phyloP scores from a whole-genome alignment of 2,797 vertebrate species.

The Microctenopoma lineatum region DNA sequence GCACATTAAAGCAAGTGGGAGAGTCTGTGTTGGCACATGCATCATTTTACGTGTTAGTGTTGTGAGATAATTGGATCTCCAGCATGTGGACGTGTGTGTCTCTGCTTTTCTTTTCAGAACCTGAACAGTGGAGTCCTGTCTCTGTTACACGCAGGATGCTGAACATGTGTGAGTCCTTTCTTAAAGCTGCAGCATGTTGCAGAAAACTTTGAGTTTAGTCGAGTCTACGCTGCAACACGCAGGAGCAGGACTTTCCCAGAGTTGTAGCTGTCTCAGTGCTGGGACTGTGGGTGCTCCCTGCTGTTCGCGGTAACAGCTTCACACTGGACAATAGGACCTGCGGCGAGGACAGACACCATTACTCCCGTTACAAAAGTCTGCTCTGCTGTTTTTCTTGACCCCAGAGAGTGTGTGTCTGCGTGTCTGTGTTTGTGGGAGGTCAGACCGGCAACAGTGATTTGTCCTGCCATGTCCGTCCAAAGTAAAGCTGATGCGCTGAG shows the following conservation, averaged over 20 bases:
- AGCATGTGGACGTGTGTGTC: neutral
- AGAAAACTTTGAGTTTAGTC: conserved; percentile 17
- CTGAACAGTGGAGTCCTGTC: too few relatives aligned
- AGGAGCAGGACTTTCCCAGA: conserved; percentile 43
- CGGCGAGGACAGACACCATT: conserved; percentile 26
- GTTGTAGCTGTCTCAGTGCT: conserved; percentile 19
- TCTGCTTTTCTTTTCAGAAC: too few relatives aligned
- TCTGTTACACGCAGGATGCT: too few relatives aligned
- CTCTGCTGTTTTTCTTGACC: conserved; percentile 37
- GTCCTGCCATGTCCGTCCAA: conserved; percentile 52
- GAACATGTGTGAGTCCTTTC: too few relatives aligned
- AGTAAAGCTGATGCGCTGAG: conserved; percentile 44
- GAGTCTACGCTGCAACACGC: conserved; percentile 23
- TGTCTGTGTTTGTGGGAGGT: conserved; percentile 27
- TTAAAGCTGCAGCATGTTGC: neutral
- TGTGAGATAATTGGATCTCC: conserved; percentile 7
- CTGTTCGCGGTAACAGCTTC: conserved; percentile 39
- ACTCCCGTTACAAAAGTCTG: conserved; percentile 31
- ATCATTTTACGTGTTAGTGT: neutral
- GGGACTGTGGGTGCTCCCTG: neutral
- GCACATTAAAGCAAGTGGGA: too few relatives aligned
- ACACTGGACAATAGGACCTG: conserved; percentile 20
- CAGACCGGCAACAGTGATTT: conserved; percentile 14
- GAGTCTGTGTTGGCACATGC: neutral
- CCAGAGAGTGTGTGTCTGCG: conserved; percentile 17